Evolutionary conservation across 2,888 invertebrate species (phyloP), one percentile per base, ranked within the genome.

Genomic region (Aphrophora alni): DNA sequence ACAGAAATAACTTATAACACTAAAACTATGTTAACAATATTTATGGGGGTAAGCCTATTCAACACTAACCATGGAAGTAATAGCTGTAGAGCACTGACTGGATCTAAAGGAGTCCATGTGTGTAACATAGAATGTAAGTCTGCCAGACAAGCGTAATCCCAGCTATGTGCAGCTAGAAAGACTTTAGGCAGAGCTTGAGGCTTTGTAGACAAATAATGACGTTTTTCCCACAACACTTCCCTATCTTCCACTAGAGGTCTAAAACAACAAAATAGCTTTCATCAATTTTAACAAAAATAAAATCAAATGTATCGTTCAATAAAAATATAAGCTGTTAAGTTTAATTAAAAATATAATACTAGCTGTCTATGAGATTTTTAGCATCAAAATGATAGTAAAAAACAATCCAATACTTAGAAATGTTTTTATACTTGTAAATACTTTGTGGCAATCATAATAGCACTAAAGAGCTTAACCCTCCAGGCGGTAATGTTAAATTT

Each of bases 181-280:
- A 97, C 95, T 87, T 97, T 95, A 0, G 97, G 96, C 85, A 97
- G 87, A 0, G 97, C 97, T 86, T 94, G 93, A 0, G 98, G 95
- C 84, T 95, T 91, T 78, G 94, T 92, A 82, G 95, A 93, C 77
- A 98, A 89, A 88, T 97, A 97, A 87, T 97, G 94, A 0, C 98
- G 93, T 87, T 97, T 97, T 87, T 97, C 97, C 98, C 98, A 98
- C 86, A 98, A 90, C 75, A 97, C 93, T 90, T 94, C 94, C 85
- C 94, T 89, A 83, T 93, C 92, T 83, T 94, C 94, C 0, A 92
- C 90, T 0, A 92, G 92, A 87, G 93, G 92, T 86, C 93, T 82
- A 10, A 83, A 83, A 70, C 8, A 68, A 26, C 44, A 44, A 44
- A 21, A 69, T 69, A 10, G 7, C 4, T 68, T 68, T 68, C 21